phyloP scores from a whole-genome alignment of 2,797 vertebrate species.

The Aldrovandia affinis region DNA sequence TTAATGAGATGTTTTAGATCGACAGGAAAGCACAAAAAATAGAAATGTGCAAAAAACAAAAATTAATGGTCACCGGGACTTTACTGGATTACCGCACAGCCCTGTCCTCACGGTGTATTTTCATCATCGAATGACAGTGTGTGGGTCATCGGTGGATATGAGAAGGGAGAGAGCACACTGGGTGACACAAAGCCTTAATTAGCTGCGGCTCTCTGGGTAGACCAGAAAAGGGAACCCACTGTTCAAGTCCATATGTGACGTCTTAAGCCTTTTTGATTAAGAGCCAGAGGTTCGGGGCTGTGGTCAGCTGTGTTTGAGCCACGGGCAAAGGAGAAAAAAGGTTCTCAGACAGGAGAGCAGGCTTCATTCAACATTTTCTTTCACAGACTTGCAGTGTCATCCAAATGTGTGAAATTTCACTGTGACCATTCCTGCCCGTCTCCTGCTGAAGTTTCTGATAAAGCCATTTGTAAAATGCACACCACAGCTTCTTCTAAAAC shows the following conservation, averaged over 20 bases:
- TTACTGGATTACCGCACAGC: neutral
- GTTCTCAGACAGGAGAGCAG: neutral
- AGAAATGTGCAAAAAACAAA: neutral
- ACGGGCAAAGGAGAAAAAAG: neutral
- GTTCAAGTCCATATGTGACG: neutral
- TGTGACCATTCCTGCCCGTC: neutral
- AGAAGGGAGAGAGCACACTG: neutral
- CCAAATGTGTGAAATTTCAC: neutral
- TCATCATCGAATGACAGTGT: neutral
- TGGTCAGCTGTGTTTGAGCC: neutral
- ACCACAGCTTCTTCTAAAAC: neutral
- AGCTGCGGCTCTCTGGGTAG: neutral
- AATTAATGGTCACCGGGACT: neutral
- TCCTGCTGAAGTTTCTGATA: neutral
- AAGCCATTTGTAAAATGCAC: neutral
- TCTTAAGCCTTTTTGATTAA: neutral
- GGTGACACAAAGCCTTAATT: neutral
- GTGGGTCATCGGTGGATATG: neutral
- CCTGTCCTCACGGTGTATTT: neutral
- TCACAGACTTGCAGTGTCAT: neutral
- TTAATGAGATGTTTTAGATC: neutral
- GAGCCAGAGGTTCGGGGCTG: neutral
- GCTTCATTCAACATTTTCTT: neutral
- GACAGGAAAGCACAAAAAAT: neutral
- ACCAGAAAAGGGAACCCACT: neutral